Evolutionary conservation across 2,113 vertebrate genomes (phyloP).

Genomic region (Scartelaos histophorus): DNA sequence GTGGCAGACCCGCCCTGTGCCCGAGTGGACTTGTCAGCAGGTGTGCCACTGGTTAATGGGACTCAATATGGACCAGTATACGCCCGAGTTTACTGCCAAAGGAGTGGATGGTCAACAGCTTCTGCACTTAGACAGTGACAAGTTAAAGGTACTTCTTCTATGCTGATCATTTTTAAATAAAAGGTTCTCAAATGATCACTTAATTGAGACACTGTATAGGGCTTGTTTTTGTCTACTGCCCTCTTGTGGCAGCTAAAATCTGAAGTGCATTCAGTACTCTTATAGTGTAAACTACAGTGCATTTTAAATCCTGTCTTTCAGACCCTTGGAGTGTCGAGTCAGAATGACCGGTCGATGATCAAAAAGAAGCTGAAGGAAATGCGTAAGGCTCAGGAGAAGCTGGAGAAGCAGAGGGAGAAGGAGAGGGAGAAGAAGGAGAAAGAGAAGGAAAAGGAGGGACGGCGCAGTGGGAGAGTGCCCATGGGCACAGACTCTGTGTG

Average conservation of each 20-base stretch:
- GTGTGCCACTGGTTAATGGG: slow-evolving; percentile 89
- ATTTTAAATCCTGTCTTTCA: slow-evolving; percentile 36
- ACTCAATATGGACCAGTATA: slow-evolving; percentile 90
- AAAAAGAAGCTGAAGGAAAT: slow-evolving; percentile 92
- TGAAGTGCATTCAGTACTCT: not conserved
- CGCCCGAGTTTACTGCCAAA: slow-evolving; percentile 83
- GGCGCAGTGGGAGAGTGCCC: slow-evolving; percentile 77
- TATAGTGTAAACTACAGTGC: not conserved
- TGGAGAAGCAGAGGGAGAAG: slow-evolving; percentile 87
- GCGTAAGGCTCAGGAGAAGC: slow-evolving; percentile 87
- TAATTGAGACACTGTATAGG: not conserved
- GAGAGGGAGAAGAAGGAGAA: too few species aligned
- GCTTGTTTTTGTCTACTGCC: slow-evolving; percentile 40
- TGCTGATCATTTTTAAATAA: not conserved
- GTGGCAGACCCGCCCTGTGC: slow-evolving; percentile 86
- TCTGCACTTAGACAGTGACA: slow-evolving; percentile 85
- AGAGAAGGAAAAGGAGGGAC: slow-evolving; percentile 79
- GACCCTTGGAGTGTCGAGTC: slow-evolving; percentile 84
- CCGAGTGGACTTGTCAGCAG: slow-evolving; percentile 87
- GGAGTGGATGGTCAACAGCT: slow-evolving; percentile 83
- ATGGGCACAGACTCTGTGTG: slow-evolving; percentile 81
- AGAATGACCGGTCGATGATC: slow-evolving; percentile 85
- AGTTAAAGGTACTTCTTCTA: slow-evolving; percentile 78
- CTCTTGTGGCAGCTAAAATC: slow-evolving; percentile 40
- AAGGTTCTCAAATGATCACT: not conserved